phyloP scores from a whole-genome alignment of 2,797 vertebrate genomes.

The Craterocephalus amniculus region DNA sequence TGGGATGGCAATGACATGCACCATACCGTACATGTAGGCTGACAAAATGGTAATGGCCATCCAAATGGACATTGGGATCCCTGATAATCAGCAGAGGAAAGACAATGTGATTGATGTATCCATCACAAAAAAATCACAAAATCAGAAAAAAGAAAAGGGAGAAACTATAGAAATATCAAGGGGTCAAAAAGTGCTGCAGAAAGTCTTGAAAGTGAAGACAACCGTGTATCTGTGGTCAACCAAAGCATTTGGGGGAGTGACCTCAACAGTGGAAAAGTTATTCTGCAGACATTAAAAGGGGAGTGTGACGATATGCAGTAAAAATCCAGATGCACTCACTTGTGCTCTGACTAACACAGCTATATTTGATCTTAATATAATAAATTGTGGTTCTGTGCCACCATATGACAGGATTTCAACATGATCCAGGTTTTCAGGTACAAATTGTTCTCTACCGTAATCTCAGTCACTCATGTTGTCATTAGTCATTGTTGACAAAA shows the following conservation, averaged over 20 bases:
- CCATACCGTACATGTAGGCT: not conserved
- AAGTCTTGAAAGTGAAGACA: not conserved
- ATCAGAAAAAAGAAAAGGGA: not conserved
- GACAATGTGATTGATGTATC: not conserved
- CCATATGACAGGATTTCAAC: not conserved
- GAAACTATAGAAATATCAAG: not conserved
- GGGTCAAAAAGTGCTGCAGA: not conserved
- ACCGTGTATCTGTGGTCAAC: not conserved
- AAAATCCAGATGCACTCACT: not conserved
- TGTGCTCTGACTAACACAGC: slow-evolving; percentile 2
- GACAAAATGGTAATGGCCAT: not conserved
- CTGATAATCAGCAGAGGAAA: not conserved
- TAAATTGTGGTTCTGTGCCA: not conserved
- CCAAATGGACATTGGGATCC: not conserved
- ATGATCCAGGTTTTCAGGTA: not conserved
- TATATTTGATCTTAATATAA: slow-evolving; percentile 6
- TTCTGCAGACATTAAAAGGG: not conserved
- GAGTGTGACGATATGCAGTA: not conserved
- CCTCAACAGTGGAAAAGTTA: not conserved
- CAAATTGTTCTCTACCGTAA: not conserved
- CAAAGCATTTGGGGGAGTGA: not conserved
- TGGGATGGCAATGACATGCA: not conserved
- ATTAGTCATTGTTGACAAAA: slow-evolving; percentile 11
- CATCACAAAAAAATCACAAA: not conserved
- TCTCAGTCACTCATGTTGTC: slow-evolving; percentile 17